These are phyloP conservation scores for Rhinoraja longicauda DNA, from an alignment of 2,797 vertebrate genomes.

Conservation along the genomic window DNA sequence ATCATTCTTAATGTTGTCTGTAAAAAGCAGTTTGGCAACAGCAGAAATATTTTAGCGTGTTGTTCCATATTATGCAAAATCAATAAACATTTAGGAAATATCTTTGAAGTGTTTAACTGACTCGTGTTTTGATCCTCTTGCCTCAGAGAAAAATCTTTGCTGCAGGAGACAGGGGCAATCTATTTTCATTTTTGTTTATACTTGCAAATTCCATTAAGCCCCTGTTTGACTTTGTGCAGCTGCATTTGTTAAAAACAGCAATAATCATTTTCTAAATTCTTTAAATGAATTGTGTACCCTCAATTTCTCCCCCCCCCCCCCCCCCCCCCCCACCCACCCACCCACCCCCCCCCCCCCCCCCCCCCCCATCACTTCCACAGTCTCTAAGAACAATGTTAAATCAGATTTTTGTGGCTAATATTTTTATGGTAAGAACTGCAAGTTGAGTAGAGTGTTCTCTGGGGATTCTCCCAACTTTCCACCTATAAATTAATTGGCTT, in stretches of 20 bases:
- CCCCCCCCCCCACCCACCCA: not conserved
- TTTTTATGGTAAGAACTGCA: not conserved
- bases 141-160: not conserved
- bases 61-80: not conserved
- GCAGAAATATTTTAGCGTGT: not conserved
- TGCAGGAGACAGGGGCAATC: not conserved
- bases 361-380: not conserved
- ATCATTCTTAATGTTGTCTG: not conserved
- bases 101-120: not conserved
- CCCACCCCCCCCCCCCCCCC: too few relatives aligned
- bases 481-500: too few relatives aligned
- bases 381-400: not conserved
- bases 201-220: not conserved
- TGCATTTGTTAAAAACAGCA: not conserved
- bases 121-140: not conserved
- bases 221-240: not conserved
- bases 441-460: not conserved
- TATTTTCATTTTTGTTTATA: constrained; percentile 9
- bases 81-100: not conserved
- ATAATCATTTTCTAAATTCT: constrained; percentile 19
- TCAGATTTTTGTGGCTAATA: not conserved
- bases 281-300: not conserved
- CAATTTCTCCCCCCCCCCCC: too few relatives aligned
- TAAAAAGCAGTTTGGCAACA: not conserved
- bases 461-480: not conserved